Evolutionary conservation across 64 coral and sea anemone genomes (phyloP).

Genomic region (Stylophora pistillata): DNA sequence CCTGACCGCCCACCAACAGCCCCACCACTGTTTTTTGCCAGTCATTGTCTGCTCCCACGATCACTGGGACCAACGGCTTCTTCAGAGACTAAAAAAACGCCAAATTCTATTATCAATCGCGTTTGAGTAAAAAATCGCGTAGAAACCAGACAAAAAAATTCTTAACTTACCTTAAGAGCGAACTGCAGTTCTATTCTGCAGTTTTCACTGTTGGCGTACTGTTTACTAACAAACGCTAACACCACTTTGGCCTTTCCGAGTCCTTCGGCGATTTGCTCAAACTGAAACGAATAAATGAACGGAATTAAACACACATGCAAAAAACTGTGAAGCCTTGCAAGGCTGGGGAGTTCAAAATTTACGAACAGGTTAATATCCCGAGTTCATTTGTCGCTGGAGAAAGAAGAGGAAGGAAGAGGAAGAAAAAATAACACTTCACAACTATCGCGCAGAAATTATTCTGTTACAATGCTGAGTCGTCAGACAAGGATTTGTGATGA

Average conservation of each 20-base stretch:
- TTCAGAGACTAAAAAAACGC: slow-evolving; percentile 67
- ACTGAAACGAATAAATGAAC: slow-evolving; percentile 39
- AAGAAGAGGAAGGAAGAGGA: no score
- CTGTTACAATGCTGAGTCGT: no score
- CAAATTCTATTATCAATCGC: background rate
- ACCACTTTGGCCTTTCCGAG: slow-evolving; percentile 79
- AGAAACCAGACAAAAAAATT: background rate
- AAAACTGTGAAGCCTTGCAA: no score
- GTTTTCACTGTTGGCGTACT: slow-evolving; percentile 90
- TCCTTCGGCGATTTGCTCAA: slow-evolving; percentile 88
- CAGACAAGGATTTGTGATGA: no score
- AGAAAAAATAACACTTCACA: no score
- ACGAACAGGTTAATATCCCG: no score
- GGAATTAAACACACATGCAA: no score
- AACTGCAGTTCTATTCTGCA: slow-evolving; percentile 96
- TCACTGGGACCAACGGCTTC: slow-evolving; percentile 86
- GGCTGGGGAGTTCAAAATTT: no score
- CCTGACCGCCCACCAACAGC: slow-evolving; percentile 82
- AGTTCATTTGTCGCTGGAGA: no score
- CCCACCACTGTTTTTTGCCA: slow-evolving; percentile 89
- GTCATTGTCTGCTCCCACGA: slow-evolving; percentile 77
- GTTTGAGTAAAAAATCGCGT: background rate
- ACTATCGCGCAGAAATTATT: no score
- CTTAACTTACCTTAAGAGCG: slow-evolving; percentile 71
- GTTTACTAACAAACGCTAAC: slow-evolving; percentile 84